Evolutionary conservation across 2,113 vertebrate genomes (phyloP), one percentile per base, ranked within the genome.

Genomic region (Callocephalon fimbriatum): DNA sequence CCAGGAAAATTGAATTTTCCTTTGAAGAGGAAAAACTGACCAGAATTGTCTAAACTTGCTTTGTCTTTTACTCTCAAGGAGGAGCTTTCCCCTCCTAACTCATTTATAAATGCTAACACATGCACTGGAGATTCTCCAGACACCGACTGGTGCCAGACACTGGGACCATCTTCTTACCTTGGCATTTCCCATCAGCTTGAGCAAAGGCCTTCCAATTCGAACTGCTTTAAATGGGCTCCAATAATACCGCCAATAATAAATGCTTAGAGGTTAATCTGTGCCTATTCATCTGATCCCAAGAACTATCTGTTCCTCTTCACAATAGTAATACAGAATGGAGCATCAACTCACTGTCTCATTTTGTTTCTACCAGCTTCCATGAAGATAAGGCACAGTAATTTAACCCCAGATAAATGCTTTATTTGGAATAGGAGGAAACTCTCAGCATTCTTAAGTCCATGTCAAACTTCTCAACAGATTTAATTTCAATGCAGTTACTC

Each of bases 171-270:
- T 81, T 92, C 90, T 93, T 65, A 87, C 61, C 62, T 31, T 76
- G 58, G 76, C 45, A 92, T 95, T 96, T 92, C 61, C 48, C 76
- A 68, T 65, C 71, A 74, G 73, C 79, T 95, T 77, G 92, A 91
- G 83, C 72, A 88, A 88, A 92, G 56, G 23, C 68, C n/a, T 91
- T 96, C 91, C 76, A 96, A 74, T n/a, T 78, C 61, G 38, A 65
- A 92, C 44, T 72, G 32, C 70, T 93, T 91, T 95, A 95, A 87
- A 90, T 70, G 66, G 27, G 35, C 66, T 95, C 77, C 61, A 81
- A 10, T 83, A 91, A 77, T 82, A 81, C 29, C 66, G 94, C 80
- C 61, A 81, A 10, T 84, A 91, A 78, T 82, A 81, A 62, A 75
- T 78, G 38, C 70, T 75, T 78, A 65, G 79, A 93, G 67, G 83